These are phyloP conservation scores for Aporrectodea caliginosa DNA, from an alignment of 1,140 invertebrate species.

Conservation along the genomic window DNA sequence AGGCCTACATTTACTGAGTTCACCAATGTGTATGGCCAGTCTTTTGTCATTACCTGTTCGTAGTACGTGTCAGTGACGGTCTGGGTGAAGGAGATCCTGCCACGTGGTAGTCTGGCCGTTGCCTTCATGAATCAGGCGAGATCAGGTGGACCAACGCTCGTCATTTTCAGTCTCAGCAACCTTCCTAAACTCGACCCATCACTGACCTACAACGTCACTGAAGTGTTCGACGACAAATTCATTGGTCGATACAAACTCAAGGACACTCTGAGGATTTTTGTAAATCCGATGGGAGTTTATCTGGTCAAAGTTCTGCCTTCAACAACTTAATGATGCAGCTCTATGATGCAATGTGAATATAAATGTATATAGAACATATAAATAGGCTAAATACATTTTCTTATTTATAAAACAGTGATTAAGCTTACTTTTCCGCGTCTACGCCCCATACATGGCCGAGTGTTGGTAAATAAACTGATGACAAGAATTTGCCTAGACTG, in stretches of 20 bases:
- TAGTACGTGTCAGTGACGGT: constrained; percentile 25
- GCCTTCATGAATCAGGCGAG: constrained; percentile 25
- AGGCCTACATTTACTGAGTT: no score
- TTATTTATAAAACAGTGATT: no score
- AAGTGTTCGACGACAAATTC: constrained; percentile 17
- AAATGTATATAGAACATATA: no score
- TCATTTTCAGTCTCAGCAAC: constrained; percentile 19
- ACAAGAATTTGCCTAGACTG: no score
- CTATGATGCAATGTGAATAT: no score
- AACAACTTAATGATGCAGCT: not conserved
- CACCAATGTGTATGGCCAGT: no score
- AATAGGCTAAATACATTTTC: no score
- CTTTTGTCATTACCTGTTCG: no score
- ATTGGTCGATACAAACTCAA: constrained; percentile 27
- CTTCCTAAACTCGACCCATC: constrained; percentile 13
- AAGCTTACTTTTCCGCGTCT: no score
- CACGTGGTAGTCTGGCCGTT: constrained; percentile 27
- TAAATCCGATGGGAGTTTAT: constrained; percentile 8
- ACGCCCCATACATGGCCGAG: no score
- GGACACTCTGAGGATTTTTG: constrained; percentile 23
- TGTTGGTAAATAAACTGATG: no score
- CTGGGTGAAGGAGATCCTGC: constrained; percentile 28
- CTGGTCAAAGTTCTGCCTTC: constrained; percentile 7
- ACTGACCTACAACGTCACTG: constrained; percentile 25
- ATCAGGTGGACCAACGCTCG: constrained; percentile 17